Base-by-base conservation (phyloP, 2,888 invertebrate genomes). In the Alloplasta piceator region DNA sequence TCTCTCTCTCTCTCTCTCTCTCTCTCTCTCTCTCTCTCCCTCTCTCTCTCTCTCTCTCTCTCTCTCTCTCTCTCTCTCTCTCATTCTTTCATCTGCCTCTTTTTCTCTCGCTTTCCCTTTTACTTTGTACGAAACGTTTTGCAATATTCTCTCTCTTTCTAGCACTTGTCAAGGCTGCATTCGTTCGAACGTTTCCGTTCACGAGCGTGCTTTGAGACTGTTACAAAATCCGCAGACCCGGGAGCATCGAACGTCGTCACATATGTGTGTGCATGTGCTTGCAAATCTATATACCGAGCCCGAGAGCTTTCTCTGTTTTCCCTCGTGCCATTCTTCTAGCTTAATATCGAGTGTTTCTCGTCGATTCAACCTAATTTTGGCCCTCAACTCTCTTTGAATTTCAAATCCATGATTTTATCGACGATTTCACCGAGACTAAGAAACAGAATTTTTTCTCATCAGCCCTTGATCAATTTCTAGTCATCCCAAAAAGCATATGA, bases 221-320 rank as follows among this genome's bases (percentile, higher is more conserved):
- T 82, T 82, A 82, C 39, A 58, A 74, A 77, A 39, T 14, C 56
- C 46, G 39, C 56, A 16, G 58, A 3, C 48, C 12, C 48, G 48
- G 77, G 73, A 77, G 73, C 77, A 73, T 80, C 80, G 77, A 73
- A 81, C 80, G 76, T 67, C 60, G 26, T 80, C 43, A 61, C 48
- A 52, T 43, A 68, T 50, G 48, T 58, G 61, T 63, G 71, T 55
- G 58, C 63, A 43, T 46, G 68, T 43, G 46, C 56, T 39, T 16
- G 41, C 48, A 26, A n/a, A 39, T 4, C 48, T 58, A n/a, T 66
- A 56, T 66, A 39, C 58, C 16, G 46, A 58, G 60, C 77, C 77
- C 77, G 80, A 77, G 77, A 81, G 73, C 68, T 68, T 64, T 46
- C 56, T 50, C 55, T 52, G 26, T 72, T 43, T 63, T 63, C 64